Base-by-base conservation (phyloP, 2,797 vertebrate genomes). In the Lindbergichthys nudifrons region DNA sequence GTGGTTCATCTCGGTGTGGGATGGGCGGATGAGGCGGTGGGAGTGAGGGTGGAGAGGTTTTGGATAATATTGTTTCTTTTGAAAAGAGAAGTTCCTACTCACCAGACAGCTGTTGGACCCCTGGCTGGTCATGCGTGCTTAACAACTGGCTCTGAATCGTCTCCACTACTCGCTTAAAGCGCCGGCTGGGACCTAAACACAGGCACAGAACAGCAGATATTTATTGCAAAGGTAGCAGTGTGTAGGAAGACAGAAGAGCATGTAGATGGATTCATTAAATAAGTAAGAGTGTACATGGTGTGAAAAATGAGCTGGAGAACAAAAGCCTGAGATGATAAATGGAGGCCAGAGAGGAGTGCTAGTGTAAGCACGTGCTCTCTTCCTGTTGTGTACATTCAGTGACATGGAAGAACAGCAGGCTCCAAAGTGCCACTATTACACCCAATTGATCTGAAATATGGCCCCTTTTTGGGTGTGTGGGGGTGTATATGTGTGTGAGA, bases 91-190 rank as follows among this genome's bases (percentile, higher is more conserved):
- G 52, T 45, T 67, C 0, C 19, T 78, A 95, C 97, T 98, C 94
- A 99, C 98, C 98, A 94, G 97, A 96, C 92, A 98, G 93, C 92
- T 99, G 98, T 91, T 98, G 97, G 92, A 97, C 96, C 11, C 96
- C 95, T 3, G 97, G 97, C 94, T 98, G 98, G 89, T 98, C 97
- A 9, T 99, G 97, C 92, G 98, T 96, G 95, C 97, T 99, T 95
- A 99, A 95, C 94, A 99, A 95, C 95, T 99, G 98, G 78, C 96
- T 95, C 95, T 99, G 98, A 93, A 99, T 99, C 60, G 97, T 98
- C 96, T 99, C 98, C 90, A 98, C 97, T 88, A 99, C 98, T 90
- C 98, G 96, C 95, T 99, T 99, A 89, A 99, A 99, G 83, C 98
- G 97, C 81, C 98, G 97, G 87, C 98, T 99, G 48, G 97, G 98